Evolutionary conservation across 1,140 invertebrate species (phyloP).

Genomic region (Conus ventricosus): DNA sequence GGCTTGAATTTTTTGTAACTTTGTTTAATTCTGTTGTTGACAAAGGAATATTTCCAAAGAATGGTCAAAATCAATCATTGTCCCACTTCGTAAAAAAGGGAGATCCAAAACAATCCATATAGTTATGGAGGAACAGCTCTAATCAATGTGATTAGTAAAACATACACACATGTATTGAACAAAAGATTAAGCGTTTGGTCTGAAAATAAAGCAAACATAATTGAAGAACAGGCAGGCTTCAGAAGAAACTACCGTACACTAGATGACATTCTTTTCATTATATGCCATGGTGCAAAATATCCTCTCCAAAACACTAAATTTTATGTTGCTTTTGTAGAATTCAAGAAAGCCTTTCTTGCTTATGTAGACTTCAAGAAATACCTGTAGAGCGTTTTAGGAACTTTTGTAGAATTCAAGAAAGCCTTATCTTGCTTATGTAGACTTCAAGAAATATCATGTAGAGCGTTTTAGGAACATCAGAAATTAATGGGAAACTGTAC

Average conservation of each 20-base stretch:
- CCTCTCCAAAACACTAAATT: too few species aligned
- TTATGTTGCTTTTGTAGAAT: too few species aligned
- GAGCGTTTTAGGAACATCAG: too few species aligned
- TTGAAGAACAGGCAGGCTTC: background rate
- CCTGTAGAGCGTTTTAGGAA: too few species aligned
- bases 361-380: too few species aligned
- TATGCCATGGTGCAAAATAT: background rate
- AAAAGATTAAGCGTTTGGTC: background rate
- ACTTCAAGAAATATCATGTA: too few species aligned
- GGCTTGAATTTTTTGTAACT: background rate
- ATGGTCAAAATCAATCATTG: background rate
- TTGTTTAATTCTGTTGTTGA: background rate
- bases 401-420: too few species aligned
- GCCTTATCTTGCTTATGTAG: too few species aligned
- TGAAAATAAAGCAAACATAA: background rate
- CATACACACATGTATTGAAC: background rate
- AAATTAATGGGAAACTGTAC: too few species aligned
- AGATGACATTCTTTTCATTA: background rate
- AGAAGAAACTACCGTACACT: too few species aligned
- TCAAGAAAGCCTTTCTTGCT: too few species aligned
- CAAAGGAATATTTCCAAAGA: background rate
- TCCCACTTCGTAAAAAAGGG: constrained; percentile 5
- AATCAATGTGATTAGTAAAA: background rate
- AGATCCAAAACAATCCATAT: background rate
- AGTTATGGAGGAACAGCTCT: constrained; percentile 2